Evolutionary conservation across 2,797 vertebrate species (phyloP).

Genomic region (Eospalax fontanierii): DNA sequence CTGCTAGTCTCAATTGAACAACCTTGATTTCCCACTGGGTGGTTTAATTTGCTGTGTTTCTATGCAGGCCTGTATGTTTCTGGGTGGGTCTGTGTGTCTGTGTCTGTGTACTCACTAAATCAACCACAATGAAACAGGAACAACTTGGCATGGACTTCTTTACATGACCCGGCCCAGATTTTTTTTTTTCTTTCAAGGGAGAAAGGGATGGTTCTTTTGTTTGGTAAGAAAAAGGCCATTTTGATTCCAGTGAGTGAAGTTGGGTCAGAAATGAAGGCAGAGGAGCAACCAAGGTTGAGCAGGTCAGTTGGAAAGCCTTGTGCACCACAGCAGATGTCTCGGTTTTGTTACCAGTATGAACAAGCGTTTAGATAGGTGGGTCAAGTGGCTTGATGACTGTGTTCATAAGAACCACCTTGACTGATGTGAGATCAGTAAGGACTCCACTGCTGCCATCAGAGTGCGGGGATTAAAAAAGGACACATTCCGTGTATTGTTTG

Average conservation of each 20-base stretch:
- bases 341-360: background rate
- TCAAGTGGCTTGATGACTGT: background rate
- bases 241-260: background rate
- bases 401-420: background rate
- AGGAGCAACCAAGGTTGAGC: background rate
- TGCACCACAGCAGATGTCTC: background rate
- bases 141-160: background rate
- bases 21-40: background rate
- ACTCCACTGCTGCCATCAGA: fast-evolving
- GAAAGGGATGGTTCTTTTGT: background rate
- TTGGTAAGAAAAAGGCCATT: background rate
- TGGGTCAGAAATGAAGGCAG: background rate
- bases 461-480: background rate
- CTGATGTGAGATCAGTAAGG: background rate
- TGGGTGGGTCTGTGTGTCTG: background rate
- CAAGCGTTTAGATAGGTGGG: background rate
- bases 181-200: background rate
- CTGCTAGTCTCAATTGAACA: background rate
- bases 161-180: background rate
- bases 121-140: conserved; percentile 8
- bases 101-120: background rate
- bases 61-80: background rate
- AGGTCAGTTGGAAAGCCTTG: background rate
- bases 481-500: no score
- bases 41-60: no score